Evolutionary conservation across 2,113 vertebrate species (phyloP), one percentile per base, ranked within the genome.

Genomic region (Malurus melanocephalus): DNA sequence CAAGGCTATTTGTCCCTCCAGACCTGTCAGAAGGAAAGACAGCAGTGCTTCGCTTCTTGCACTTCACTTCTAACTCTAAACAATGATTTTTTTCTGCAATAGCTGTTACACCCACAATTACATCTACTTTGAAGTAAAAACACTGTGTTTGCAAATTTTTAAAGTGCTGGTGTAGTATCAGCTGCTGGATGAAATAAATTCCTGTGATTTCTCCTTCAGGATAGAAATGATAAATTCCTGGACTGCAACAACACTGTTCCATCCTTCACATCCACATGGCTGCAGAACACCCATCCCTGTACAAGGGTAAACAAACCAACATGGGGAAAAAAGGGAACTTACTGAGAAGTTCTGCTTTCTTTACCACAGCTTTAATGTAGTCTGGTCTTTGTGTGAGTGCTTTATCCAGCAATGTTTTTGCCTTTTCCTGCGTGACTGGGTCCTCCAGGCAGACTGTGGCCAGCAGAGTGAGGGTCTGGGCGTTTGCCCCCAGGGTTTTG

Each of bases 281-380:
- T 71, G 40, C 33, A 56, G 10, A 61, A 64, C 33, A 6, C 15
- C 24, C 32, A 43, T n/a, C 43, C 40, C 20, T 1, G 4, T 19
- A 35, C 43, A 68, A 28, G 2, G 26, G 11, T 1, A 74, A 80
- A 20, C 12, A 73, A 80, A 56, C 4, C 1, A 6, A 45, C 15
- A 35, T 0, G 2, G 7, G 16, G 8, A 8, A 7, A 61, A 55
- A 78, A 80, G 8, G n/a, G 18, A 57, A 96, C 98, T 98, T 96
- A 99, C 99, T 99, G 75, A 99, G 98, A 23, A 99, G 97, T 46
- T 99, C 99, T 5, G 99, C 99, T 94, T 99, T 99, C 94, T 99
- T 99, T 42, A 99, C 99, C 72, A 99, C 99, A 17, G 99, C 99
- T 95, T 99, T 99, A 93, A 99, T 99, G 92, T 99, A 99, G 95